Percentiles rank a stretch among this genome's conserved stretches.
phyloP scores from a whole-genome alignment of 2,888 invertebrate genomes.

The Biston stratarius region DNA sequence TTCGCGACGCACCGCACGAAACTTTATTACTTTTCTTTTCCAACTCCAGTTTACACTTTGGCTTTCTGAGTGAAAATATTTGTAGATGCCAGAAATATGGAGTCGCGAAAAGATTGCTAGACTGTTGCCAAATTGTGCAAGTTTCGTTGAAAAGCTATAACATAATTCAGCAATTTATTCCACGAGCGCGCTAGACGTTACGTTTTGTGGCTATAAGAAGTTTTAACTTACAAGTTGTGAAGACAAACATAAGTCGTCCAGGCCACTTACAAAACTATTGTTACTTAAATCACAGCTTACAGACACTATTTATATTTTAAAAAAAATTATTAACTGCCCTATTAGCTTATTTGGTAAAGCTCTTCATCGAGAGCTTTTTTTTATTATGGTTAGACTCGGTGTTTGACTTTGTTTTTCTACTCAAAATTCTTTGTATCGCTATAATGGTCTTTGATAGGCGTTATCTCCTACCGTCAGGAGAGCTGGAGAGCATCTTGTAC shows the following conservation, averaged over 20 bases:
- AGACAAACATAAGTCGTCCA: background rate
- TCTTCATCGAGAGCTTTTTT: too few relatives aligned
- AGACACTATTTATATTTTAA: too few relatives aligned
- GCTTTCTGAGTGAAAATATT: slow-evolving; percentile 35
- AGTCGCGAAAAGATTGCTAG: slow-evolving; percentile 27
- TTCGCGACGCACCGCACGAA: slow-evolving; percentile 30
- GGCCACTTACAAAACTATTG: background rate
- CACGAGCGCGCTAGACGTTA: background rate
- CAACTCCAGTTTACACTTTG: slow-evolving; percentile 38
- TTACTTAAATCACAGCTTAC: too few relatives aligned
- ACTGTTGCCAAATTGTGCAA: slow-evolving; percentile 25
- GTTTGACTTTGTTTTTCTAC: too few relatives aligned
- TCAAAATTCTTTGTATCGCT: too few relatives aligned
- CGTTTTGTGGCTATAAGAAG: background rate
- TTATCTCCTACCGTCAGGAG: too few relatives aligned
- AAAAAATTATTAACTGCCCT: too few relatives aligned
- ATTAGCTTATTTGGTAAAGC: too few relatives aligned
- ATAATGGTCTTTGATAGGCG: too few relatives aligned
- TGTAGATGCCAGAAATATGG: slow-evolving; percentile 33
- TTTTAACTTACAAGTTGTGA: background rate
- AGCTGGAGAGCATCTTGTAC: too few relatives aligned
- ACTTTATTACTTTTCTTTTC: slow-evolving; percentile 43
- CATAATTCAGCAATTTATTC: slow-evolving; percentile 17
- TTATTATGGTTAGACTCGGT: too few relatives aligned
- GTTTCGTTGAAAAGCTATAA: slow-evolving; percentile 23